Conservation (phyloP, 2,888 invertebrate species). For the Meandrusa payeni region DNA sequence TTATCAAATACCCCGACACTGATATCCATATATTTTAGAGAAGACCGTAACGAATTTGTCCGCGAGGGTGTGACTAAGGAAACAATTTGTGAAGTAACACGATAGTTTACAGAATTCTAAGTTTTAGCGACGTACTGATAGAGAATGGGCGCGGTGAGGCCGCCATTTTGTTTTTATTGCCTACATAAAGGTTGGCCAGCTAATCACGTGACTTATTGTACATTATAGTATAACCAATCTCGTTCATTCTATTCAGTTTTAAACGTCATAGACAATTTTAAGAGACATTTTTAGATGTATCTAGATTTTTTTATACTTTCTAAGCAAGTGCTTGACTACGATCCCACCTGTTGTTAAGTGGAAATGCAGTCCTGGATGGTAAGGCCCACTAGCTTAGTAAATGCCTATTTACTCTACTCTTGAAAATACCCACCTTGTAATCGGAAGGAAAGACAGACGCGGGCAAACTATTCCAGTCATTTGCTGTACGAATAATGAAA, state of each 20-base stretch:
- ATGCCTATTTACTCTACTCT: too few species aligned
- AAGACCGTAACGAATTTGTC: slow-evolving; percentile 51
- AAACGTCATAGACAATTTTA: not conserved
- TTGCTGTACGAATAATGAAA: too few species aligned
- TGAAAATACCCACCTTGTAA: too few species aligned
- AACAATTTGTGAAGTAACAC: slow-evolving; percentile 59
- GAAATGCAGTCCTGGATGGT: too few species aligned
- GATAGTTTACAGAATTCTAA: slow-evolving; percentile 65
- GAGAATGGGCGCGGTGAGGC: slow-evolving; percentile 45
- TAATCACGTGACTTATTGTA: slow-evolving; percentile 10
- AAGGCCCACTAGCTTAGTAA: too few species aligned
- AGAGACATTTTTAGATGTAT: not conserved
- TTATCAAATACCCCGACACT: not conserved
- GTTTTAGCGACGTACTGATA: slow-evolving; percentile 36
- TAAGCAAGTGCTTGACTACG: too few species aligned
- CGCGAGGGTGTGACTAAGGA: slow-evolving; percentile 41
- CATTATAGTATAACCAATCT: not conserved
- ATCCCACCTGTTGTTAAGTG: too few species aligned
- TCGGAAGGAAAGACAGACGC: too few species aligned
- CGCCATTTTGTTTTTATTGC: slow-evolving; percentile 39
- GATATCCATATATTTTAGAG: slow-evolving; percentile 31
- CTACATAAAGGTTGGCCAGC: slow-evolving; percentile 26
- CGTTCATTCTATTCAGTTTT: not conserved
- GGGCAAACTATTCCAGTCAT: too few species aligned
- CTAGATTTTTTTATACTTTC: not conserved